These are phyloP conservation scores for Phataginus tetradactyla DNA, from an alignment of 2,797 vertebrate species.

Conservation along the genomic window DNA sequence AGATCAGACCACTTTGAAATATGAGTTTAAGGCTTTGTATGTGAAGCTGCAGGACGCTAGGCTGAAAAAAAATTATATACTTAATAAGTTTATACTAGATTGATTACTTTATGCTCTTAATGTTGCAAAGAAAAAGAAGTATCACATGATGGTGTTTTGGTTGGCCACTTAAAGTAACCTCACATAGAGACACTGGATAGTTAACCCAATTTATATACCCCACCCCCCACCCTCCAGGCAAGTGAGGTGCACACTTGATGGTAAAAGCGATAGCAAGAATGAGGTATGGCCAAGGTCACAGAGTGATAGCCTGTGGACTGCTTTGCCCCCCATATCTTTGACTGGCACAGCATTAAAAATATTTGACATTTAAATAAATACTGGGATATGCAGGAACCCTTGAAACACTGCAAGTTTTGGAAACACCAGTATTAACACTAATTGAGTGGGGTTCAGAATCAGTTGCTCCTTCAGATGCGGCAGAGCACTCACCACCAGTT, in stretches of 20 bases:
- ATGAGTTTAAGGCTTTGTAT: not conserved
- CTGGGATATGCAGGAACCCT: not conserved
- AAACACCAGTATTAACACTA: not conserved
- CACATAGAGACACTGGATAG: not conserved
- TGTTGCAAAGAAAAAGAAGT: not conserved
- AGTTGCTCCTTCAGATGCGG: not conserved
- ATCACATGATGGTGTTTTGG: not conserved
- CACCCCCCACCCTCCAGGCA: not conserved
- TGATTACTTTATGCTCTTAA: constrained; percentile 21
- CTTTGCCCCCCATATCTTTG: not conserved
- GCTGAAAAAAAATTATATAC: not conserved
- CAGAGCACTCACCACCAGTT: not conserved
- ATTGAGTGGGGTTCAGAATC: not conserved
- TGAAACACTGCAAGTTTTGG: constrained; percentile 6
- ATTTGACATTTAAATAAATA: not conserved
- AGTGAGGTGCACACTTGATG: not conserved
- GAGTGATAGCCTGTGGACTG: constrained; percentile 5
- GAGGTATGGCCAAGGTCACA: not conserved
- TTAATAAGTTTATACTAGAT: not conserved
- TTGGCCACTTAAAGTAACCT: not conserved
- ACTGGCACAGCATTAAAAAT: not conserved
- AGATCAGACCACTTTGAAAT: not conserved
- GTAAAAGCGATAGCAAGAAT: constrained; percentile 27
- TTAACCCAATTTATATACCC: not conserved
- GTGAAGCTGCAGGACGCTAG: not conserved